Conservation (phyloP, 1,140 invertebrate genomes). For the Calephelis virginiensis region DNA sequence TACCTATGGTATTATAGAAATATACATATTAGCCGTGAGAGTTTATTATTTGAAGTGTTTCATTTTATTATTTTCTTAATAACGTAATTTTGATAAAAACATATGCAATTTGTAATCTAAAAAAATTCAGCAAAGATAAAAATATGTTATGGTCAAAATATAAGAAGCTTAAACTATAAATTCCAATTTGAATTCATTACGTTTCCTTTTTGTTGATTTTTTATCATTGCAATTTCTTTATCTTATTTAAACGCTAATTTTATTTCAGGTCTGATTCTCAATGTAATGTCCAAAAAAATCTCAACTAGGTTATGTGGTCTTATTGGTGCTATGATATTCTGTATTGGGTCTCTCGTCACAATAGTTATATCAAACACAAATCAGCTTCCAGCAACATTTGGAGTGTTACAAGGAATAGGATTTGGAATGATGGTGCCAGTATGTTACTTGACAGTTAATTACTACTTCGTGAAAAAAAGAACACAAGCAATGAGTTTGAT, state of each 20-base stretch:
- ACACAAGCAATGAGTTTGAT: conserved; percentile 80
- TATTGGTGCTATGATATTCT: conserved; percentile 73
- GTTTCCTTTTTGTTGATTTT: too few relatives aligned
- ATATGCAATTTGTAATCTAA: too few relatives aligned
- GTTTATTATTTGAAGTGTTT: too few relatives aligned
- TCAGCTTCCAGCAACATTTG: conserved; percentile 79
- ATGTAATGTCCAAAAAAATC: conserved; percentile 75
- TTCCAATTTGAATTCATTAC: too few relatives aligned
- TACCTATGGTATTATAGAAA: too few relatives aligned
- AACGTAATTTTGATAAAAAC: too few relatives aligned
- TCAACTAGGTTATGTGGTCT: conserved; percentile 76
- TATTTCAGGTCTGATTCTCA: conserved; percentile 78
- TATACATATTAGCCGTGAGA: too few relatives aligned
- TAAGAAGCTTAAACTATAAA: too few relatives aligned
- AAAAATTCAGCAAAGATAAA: too few relatives aligned
- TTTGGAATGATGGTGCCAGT: conserved; percentile 81
- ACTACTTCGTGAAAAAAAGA: conserved; percentile 79
- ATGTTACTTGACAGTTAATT: conserved; percentile 79
- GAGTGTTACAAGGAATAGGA: conserved; percentile 79
- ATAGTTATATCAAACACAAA: conserved; percentile 74
- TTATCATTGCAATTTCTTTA: too few relatives aligned
- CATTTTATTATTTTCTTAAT: too few relatives aligned
- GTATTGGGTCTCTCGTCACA: conserved; percentile 74
- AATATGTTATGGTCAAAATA: too few relatives aligned
- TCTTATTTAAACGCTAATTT: neutral